Evolutionary conservation across 1,140 invertebrate species (phyloP), one percentile per base, ranked within the genome.

Genomic region (Agrypnia vestita): DNA sequence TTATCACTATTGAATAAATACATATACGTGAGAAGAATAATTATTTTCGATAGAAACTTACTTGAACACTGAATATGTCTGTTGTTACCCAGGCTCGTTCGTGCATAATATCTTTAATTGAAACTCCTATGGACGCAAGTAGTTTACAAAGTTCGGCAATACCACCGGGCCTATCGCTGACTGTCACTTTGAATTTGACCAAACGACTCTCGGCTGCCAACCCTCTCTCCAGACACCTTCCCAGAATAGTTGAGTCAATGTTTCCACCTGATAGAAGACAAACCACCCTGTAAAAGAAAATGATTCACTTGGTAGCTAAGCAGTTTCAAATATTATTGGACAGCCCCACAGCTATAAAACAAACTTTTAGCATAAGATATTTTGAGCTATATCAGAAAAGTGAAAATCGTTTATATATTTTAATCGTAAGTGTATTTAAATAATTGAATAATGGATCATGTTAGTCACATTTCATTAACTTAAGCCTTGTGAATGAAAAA

Each of bases 41-140:
- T 35, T 35, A 35, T 35, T 35, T 35, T 35, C 1, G 6, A 35
- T 6, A 35, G 25, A 35, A 44, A 67, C 67, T 85, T 84, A 94
- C 93, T 84, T 94, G 91, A 75, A 96, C 95, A 84, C 94, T 93
- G 86, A 97, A 97, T 13, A 98, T 94, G 86, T 98, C 96, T 3
- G 93, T 93, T 46, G 92, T 93, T 12, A 98, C 91, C 97, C 97
- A 98, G 6, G 97, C 96, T 78, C 97, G 90, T 86, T 98, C 97
- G 86, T 98, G 97, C 86, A 96, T 94, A 75, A 98, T 97, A 84
- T 98, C 97, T 87, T 98, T 98, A 71, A 98, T 97, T 51, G 95
- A 96, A 6, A 97, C 96, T 1, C 96, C 97, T 25, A 94, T 89
- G 4, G 92, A 91, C 0, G 92, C 91, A 6, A 98, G 90, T 13